Base-by-base conservation (phyloP, 2,113 vertebrate species). In the Spheniscus mendiculus region DNA sequence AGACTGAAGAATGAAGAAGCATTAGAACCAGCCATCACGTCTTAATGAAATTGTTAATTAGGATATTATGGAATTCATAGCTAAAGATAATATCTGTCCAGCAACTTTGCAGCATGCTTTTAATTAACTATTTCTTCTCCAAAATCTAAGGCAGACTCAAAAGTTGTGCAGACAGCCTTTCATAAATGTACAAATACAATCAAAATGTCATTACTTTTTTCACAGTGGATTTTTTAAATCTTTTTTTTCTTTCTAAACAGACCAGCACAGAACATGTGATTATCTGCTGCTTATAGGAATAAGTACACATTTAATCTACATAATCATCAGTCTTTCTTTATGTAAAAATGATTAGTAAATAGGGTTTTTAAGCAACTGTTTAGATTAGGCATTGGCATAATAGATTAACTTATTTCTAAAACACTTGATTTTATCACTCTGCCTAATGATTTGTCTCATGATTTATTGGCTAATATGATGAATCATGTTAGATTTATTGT, bases 341-440 rank as follows among this genome's bases (percentile, higher is more conserved):
- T 97, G 98, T 98, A 98, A 97, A 98, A 99, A 98, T 98, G 97
- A 98, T 98, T 98, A 98, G 97, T 96, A 98, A 98, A 98, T 98
- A 97, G 98, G 97, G 96, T 85, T 98, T 98, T 98, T 97, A 98
- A 98, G 96, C 98, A 98, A 98, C 97, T 97, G 96, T 97, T 98
- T 98, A 98, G 98, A 98, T 98, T 98, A 98, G 91, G 96, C 98
- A 98, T 98, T 98, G 98, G 98, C 98, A 98, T 98, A 98, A 96
- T 98, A 98, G 98, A 98, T 98, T 98, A 98, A 98, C 98, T 98
- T 98, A 98, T 98, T 98, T 98, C 98, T 98, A 98, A 98, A 98
- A 98, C 98, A 98, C 98, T 99, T 98, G 98, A 98, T 98, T 98
- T 99, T 98, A 99, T 98, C 98, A 98, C 95, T 98, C 97, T 97